phyloP scores from a whole-genome alignment of 2,113 vertebrate species.

The Pimephales promelas region DNA sequence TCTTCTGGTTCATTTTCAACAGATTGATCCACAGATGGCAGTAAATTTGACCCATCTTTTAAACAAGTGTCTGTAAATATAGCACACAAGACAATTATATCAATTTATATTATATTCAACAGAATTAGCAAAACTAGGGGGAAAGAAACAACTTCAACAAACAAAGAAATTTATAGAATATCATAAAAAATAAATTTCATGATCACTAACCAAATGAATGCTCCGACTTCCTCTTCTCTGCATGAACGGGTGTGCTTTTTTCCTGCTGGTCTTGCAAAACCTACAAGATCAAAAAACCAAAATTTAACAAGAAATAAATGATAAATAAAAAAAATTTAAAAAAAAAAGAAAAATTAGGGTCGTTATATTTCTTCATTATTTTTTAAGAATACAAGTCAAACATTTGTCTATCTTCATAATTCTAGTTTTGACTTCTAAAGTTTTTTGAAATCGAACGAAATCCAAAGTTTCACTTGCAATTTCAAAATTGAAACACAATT shows the following conservation, averaged over 20 bases:
- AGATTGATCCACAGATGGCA: slow-evolving; percentile 63
- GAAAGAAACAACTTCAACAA: too few species aligned
- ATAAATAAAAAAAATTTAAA: background rate
- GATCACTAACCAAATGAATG: slow-evolving; percentile 67
- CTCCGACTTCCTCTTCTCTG: slow-evolving; percentile 63
- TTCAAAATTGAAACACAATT: too few species aligned
- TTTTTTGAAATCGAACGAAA: too few species aligned
- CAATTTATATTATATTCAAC: too few species aligned
- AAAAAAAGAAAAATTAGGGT: background rate
- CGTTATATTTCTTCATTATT: too few species aligned
- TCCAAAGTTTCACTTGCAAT: too few species aligned
- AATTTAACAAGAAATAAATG: background rate
- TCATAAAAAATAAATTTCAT: background rate
- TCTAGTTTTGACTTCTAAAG: too few species aligned
- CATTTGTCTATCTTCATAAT: too few species aligned
- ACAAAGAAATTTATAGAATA: too few species aligned
- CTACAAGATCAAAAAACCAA: background rate
- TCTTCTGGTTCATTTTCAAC: slow-evolving; percentile 57
- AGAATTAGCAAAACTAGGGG: background rate
- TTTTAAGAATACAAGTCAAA: too few species aligned
- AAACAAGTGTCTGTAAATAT: slow-evolving; percentile 63
- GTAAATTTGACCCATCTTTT: slow-evolving; percentile 74
- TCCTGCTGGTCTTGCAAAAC: slow-evolving; percentile 78
- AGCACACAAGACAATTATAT: background rate
- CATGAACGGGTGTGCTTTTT: slow-evolving; percentile 58